These are phyloP conservation scores for Myopa testacea DNA, from an alignment of 2,888 invertebrate genomes.

Conservation along the genomic window DNA sequence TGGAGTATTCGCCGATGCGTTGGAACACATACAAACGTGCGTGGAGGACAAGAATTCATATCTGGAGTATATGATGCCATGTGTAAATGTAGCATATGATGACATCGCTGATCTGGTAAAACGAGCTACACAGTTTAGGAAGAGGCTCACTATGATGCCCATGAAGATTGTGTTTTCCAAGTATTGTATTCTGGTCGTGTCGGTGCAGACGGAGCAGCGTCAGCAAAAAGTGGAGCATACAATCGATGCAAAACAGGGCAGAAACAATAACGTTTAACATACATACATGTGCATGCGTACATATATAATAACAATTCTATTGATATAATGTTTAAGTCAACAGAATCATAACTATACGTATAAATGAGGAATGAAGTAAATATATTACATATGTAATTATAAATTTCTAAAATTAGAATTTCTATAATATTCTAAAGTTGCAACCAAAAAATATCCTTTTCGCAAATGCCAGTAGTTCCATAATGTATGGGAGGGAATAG, in stretches of 20 bases:
- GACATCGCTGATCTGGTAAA: conserved; percentile 52
- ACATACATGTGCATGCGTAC: too few species aligned
- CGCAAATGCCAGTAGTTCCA: too few species aligned
- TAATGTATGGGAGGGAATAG: too few species aligned
- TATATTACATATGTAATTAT: too few species aligned
- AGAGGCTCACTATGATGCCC: conserved; percentile 52
- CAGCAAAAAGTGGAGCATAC: conserved; percentile 46
- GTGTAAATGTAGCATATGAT: conserved; percentile 51
- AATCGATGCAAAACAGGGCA: conserved; percentile 8
- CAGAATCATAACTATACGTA: too few species aligned
- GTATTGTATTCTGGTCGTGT: conserved; percentile 57
- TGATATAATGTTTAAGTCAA: too few species aligned
- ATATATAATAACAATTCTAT: too few species aligned
- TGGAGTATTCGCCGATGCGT: conserved; percentile 51
- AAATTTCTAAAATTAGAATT: too few species aligned
- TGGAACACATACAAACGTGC: conserved; percentile 56
- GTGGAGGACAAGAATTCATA: conserved; percentile 55
- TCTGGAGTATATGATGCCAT: conserved; percentile 53
- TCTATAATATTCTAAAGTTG: too few species aligned
- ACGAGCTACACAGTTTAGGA: conserved; percentile 48
- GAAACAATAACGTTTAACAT: background rate
- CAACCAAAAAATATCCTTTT: too few species aligned
- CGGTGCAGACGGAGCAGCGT: conserved; percentile 53
- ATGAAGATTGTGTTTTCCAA: conserved; percentile 57
- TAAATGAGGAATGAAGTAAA: too few species aligned